These are phyloP conservation scores for Marasmarcha lunaedactyla DNA, from an alignment of 2,888 invertebrate genomes.

Conservation along the genomic window DNA sequence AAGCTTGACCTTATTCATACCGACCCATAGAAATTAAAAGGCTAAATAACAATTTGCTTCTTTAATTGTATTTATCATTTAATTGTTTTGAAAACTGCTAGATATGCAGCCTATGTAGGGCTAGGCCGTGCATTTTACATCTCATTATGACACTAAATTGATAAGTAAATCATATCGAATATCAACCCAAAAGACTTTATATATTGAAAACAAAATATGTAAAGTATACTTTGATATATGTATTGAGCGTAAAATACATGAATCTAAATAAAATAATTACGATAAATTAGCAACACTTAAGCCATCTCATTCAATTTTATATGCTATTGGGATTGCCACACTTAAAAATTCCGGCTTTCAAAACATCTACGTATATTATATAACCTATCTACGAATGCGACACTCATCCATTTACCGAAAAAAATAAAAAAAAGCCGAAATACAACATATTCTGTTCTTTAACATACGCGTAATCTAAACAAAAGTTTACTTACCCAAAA, in stretches of 20 bases:
- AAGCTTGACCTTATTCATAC: constrained; percentile 18
- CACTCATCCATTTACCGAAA: constrained; percentile 41
- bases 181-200: too few species aligned
- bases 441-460: constrained; percentile 34
- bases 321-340: constrained; percentile 7
- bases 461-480: constrained; percentile 35
- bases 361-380: constrained; percentile 54
- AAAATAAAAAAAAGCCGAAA: constrained; percentile 32
- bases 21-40: too few species aligned
- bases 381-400: constrained; percentile 60
- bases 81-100: too few species aligned
- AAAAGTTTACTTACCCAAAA: constrained; percentile 24
- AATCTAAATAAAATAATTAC: constrained; percentile 3
- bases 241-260: constrained; percentile 20
- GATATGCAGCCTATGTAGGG: too few species aligned
- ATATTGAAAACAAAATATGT: background rate
- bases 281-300: too few species aligned
- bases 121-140: too few species aligned
- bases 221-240: too few species aligned
- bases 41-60: too few species aligned
- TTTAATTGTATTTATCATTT: too few species aligned
- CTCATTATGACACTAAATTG: too few species aligned
- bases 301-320: too few species aligned
- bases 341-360: constrained; percentile 37
- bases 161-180: too few species aligned